Conservation (phyloP, 2,113 vertebrate species). For the Pachypanchax playfairii region DNA sequence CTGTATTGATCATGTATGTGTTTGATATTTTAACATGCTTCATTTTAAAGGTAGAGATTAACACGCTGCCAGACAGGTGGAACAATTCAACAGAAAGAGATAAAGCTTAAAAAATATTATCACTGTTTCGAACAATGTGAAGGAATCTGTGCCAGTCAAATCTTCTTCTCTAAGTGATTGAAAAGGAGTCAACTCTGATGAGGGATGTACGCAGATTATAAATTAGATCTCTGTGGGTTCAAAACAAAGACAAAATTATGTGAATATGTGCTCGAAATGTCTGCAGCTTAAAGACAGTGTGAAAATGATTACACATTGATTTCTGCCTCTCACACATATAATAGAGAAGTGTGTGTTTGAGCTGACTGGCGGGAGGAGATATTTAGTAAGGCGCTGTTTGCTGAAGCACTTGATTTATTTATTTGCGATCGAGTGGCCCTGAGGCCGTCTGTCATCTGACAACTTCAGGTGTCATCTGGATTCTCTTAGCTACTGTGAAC, state of each 20-base stretch:
- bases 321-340: slow-evolving; percentile 52
- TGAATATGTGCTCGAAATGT: slow-evolving; percentile 33
- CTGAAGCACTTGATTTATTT: slow-evolving; percentile 62
- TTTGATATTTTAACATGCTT: slow-evolving; percentile 12
- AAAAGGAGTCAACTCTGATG: slow-evolving; percentile 48
- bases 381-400: slow-evolving; percentile 45
- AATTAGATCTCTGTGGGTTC: slow-evolving; percentile 9
- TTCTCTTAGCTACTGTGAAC: slow-evolving; percentile 36
- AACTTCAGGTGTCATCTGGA: slow-evolving; percentile 45
- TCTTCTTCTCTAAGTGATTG: slow-evolving; percentile 43
- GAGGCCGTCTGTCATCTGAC: slow-evolving; percentile 48
- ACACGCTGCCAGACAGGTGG: slow-evolving; percentile 37
- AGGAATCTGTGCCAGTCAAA: slow-evolving; percentile 16
- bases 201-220: slow-evolving; percentile 19
- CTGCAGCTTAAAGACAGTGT: slow-evolving; percentile 48
- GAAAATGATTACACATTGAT: slow-evolving; percentile 71
- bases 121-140: slow-evolving; percentile 11
- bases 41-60: slow-evolving; percentile 17
- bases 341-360: slow-evolving; percentile 43
- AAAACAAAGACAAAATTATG: slow-evolving; percentile 38
- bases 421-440: slow-evolving; percentile 56
- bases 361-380: slow-evolving; percentile 52
- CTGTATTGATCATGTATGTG: slow-evolving; percentile 5
- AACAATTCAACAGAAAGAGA: background rate
- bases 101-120: slow-evolving; percentile 17